phyloP scores from a whole-genome alignment of 2,113 vertebrate species.

The Xiphias gladius region DNA sequence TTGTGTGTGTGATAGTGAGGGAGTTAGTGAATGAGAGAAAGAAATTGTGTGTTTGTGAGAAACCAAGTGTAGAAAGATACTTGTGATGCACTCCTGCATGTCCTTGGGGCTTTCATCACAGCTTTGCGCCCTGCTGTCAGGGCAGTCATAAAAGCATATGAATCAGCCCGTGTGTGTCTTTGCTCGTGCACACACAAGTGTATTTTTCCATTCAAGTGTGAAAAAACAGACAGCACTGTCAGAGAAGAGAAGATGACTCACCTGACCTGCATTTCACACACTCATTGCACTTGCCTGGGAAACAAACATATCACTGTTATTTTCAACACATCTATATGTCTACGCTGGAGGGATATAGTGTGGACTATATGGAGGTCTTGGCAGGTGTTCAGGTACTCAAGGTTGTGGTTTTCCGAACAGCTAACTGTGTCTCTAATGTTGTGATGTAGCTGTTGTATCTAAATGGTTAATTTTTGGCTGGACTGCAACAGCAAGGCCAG shows the following conservation, averaged over 20 bases:
- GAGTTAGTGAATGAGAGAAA: slow-evolving; percentile 35
- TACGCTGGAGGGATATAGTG: background rate
- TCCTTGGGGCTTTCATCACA: slow-evolving; percentile 71
- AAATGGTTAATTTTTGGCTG: background rate
- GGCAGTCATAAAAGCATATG: slow-evolving; percentile 56
- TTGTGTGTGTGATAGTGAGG: slow-evolving; percentile 16
- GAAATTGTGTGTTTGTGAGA: slow-evolving; percentile 1
- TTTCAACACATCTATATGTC: slow-evolving; percentile 55
- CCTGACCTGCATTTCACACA: slow-evolving; percentile 75
- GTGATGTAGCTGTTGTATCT: background rate
- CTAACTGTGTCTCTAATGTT: background rate
- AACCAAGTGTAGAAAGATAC: slow-evolving; percentile 7
- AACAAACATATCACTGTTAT: slow-evolving; percentile 69
- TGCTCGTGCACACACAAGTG: slow-evolving; percentile 24
- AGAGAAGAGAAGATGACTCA: slow-evolving; percentile 70
- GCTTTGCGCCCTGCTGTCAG: slow-evolving; percentile 59
- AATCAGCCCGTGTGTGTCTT: slow-evolving; percentile 53
- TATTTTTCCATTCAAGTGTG: slow-evolving; percentile 75
- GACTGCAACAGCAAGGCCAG: too few relatives aligned
- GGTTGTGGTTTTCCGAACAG: background rate
- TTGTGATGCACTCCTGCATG: slow-evolving; percentile 52
- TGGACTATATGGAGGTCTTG: background rate
- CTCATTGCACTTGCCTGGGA: slow-evolving; percentile 68
- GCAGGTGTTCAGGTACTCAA: background rate
- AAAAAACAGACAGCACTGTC: slow-evolving; percentile 69